Conservation (phyloP, 1,140 invertebrate genomes). For the Asobara japonica region DNA sequence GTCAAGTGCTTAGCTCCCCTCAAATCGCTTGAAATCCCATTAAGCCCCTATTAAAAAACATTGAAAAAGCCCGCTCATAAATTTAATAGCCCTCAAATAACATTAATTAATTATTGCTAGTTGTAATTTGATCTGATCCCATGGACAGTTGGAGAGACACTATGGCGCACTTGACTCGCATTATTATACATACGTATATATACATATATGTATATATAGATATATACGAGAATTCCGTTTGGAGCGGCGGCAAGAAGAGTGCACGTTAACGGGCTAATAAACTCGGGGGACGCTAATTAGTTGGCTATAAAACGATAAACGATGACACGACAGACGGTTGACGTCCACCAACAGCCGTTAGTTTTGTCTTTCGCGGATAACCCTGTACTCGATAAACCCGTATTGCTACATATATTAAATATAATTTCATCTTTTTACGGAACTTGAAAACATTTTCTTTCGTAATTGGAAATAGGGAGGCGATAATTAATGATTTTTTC, state of each 20-base stretch:
- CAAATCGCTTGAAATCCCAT: too few species aligned
- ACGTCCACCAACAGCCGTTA: slow-evolving; percentile 60
- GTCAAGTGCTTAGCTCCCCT: too few species aligned
- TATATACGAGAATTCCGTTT: slow-evolving; percentile 15
- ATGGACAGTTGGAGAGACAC: background rate
- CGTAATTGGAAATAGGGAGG: too few species aligned
- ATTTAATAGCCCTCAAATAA: background rate
- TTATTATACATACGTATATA: background rate
- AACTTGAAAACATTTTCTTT: too few species aligned
- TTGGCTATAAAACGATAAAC: slow-evolving; percentile 63
- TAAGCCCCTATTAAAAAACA: too few species aligned
- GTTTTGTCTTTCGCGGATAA: slow-evolving; percentile 65
- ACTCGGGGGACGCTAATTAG: slow-evolving; percentile 59
- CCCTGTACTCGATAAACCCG: slow-evolving; percentile 55
- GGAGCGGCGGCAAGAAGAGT: slow-evolving; percentile 19
- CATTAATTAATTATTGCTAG: slow-evolving; percentile 8
- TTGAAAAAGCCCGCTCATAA: background rate
- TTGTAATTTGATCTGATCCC: slow-evolving; percentile 30
- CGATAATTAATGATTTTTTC: too few species aligned
- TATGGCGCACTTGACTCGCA: background rate
- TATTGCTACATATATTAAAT: slow-evolving; percentile 9
- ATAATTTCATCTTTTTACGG: background rate
- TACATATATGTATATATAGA: background rate
- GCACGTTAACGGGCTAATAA: slow-evolving; percentile 40
- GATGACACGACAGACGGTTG: slow-evolving; percentile 59